phyloP scores from a whole-genome alignment of 1,140 invertebrate species.

The Capitella teleta region DNA sequence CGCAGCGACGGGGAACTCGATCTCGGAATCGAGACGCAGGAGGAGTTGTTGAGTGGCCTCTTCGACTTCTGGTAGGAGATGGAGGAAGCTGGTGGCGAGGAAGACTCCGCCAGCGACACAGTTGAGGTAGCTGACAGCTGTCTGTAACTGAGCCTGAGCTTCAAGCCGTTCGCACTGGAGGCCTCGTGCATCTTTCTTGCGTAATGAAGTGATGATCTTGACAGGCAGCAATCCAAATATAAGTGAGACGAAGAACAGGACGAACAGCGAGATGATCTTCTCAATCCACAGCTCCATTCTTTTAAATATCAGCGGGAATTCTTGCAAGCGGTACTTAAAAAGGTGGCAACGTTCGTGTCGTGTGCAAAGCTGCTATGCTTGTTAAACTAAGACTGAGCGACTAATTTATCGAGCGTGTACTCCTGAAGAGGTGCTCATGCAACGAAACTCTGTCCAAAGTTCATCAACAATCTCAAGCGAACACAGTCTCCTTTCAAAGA shows the following conservation, averaged over 20 bases:
- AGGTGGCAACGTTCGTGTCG: too few relatives aligned
- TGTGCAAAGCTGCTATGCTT: too few relatives aligned
- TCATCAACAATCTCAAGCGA: too few relatives aligned
- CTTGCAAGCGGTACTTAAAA: too few relatives aligned
- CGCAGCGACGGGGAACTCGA: slow-evolving; percentile 23
- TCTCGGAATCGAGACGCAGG: slow-evolving; percentile 11
- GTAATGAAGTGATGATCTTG: background rate
- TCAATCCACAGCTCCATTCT: background rate
- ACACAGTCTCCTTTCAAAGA: too few relatives aligned
- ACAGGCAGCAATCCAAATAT: slow-evolving; percentile 1
- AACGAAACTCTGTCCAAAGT: too few relatives aligned
- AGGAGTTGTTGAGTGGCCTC: slow-evolving; percentile 15
- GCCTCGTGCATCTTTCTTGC: background rate
- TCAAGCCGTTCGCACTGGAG: too few relatives aligned
- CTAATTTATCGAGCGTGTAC: too few relatives aligned
- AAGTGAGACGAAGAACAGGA: background rate
- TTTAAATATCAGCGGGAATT: too few relatives aligned
- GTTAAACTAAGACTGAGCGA: too few relatives aligned
- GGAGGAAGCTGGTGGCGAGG: slow-evolving; percentile 36
- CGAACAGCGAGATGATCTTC: background rate
- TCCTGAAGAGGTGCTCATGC: too few relatives aligned
- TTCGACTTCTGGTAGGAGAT: slow-evolving; percentile 31
- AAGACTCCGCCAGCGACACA: slow-evolving; percentile 38
- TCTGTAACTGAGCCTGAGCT: too few relatives aligned
- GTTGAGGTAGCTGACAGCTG: slow-evolving; percentile 27